Evolutionary conservation across 2,113 vertebrate species (phyloP).

Genomic region (Empidonax alnorum): DNA sequence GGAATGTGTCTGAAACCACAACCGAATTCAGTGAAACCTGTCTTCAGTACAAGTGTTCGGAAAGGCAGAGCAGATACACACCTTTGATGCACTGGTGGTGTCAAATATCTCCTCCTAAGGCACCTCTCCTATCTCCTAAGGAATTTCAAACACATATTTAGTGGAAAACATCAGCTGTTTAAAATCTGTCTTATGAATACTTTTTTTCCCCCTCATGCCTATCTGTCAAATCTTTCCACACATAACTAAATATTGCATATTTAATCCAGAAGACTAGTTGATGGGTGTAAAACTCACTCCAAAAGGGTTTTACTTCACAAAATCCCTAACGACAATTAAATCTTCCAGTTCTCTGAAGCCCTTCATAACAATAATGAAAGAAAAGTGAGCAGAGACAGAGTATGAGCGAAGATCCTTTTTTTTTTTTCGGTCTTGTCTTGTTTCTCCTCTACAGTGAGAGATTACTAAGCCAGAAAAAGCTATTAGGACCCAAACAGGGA

Average conservation of each 20-base stretch:
- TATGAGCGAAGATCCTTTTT: background rate
- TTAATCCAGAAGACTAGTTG: background rate
- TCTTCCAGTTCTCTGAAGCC: background rate
- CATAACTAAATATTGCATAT: background rate
- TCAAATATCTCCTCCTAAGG: background rate
- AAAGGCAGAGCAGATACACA: background rate
- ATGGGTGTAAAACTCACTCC: background rate
- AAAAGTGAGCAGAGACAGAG: background rate
- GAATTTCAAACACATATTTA: background rate
- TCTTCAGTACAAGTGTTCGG: background rate
- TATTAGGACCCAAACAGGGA: slow-evolving; percentile 53
- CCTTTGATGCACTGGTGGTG: background rate
- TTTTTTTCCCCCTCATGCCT: background rate
- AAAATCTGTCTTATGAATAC: background rate
- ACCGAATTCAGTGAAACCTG: background rate
- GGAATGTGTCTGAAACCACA: background rate
- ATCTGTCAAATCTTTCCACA: background rate
- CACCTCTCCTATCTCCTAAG: background rate
- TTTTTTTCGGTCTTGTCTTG: background rate
- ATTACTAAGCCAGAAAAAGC: slow-evolving; percentile 66
- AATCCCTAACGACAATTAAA: slow-evolving; percentile 23
- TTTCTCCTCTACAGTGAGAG: slow-evolving; percentile 45
- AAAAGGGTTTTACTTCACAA: background rate
- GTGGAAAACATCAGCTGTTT: background rate
- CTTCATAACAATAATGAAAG: slow-evolving; percentile 16